Evolutionary conservation across 2,797 vertebrate genomes (phyloP), one percentile per base, ranked within the genome.

Genomic region (Sebastes taczanowskii): DNA sequence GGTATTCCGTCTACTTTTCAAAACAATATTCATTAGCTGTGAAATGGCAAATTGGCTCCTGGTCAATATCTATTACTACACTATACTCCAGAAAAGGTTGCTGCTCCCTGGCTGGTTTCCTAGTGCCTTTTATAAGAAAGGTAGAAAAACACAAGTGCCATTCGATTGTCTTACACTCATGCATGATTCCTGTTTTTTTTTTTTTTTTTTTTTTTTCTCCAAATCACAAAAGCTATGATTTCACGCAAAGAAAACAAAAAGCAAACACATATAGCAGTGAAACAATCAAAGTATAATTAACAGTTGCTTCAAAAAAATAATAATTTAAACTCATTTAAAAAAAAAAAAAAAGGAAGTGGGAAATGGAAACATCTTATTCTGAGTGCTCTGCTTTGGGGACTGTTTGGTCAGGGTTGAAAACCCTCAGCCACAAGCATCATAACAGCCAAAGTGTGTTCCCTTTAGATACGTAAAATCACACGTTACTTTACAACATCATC

Each of bases 341-440:
- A 91, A 1, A 35, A 4, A n/a, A 18, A 63, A 20, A 30, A 5
- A 64, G 18, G 32, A n/a, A 38, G 63, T 83, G 56, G 38, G 79
- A 82, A 78, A 85, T 69, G 46, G 64, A 90, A 84, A 92, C 75
- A 83, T 92, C 85, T 89, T 87, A 87, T 87, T 92, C 89, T 86
- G 91, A 92, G 91, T 90, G 88, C 82, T 87, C 71, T 78, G 59
- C 76, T 74, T 42, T 73, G 76, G 68, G 42, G 74, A 78, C 92
- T 86, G 91, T 86, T 81, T 75, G 92, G 83, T 91, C 75, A 34
- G 65, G 68, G 74, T 79, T 46, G 22, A 77, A 5, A 83, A 87
- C 83, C 83, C 71, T 77, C 78, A 71, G 59, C 87, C 72, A 85
- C 82, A 91, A 91, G 92, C 89, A 89, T 94, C 94, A 92, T 92